A percentile compares a stretch with the other conserved stretches of the same genome.
These are phyloP conservation scores for Anser brachyrhynchus DNA, from an alignment of 2,113 vertebrate species.

Conservation along the genomic window DNA sequence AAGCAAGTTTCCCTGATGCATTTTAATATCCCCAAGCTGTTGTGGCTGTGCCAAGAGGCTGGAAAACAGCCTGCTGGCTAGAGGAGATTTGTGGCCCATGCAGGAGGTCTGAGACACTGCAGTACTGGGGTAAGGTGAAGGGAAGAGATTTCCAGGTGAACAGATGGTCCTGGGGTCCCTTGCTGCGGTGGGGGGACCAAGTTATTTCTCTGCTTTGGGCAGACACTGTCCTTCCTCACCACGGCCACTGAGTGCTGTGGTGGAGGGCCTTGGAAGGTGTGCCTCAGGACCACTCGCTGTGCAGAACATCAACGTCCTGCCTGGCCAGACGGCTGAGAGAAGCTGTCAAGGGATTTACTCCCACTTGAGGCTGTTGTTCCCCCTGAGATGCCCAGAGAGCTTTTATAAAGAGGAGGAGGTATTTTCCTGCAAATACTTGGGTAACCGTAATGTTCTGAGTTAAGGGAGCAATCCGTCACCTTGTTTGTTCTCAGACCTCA, in stretches of 20 bases:
- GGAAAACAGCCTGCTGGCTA: neutral
- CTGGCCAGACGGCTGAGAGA: neutral
- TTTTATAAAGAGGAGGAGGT: neutral
- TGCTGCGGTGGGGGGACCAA: neutral
- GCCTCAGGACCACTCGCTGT: neutral
- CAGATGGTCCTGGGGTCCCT: neutral
- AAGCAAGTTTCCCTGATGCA: neutral
- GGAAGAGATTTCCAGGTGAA: neutral
- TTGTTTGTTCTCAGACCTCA: neutral
- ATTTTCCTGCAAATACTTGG: neutral
- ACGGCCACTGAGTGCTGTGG: neutral
- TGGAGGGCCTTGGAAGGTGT: neutral
- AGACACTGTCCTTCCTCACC: neutral
- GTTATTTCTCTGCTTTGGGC: neutral
- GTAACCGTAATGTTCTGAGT: neutral
- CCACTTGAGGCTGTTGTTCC: neutral
- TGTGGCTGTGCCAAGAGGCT: neutral
- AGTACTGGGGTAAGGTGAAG: neutral
- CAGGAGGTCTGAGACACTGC: neutral
- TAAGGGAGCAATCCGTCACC: conserved; percentile 16
- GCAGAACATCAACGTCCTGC: neutral
- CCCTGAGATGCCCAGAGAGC: neutral
- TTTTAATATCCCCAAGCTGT: neutral
- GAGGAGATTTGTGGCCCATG: neutral
- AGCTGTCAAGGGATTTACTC: neutral